Conservation (phyloP, 2,888 invertebrate genomes). For the Dryobota labecula region DNA sequence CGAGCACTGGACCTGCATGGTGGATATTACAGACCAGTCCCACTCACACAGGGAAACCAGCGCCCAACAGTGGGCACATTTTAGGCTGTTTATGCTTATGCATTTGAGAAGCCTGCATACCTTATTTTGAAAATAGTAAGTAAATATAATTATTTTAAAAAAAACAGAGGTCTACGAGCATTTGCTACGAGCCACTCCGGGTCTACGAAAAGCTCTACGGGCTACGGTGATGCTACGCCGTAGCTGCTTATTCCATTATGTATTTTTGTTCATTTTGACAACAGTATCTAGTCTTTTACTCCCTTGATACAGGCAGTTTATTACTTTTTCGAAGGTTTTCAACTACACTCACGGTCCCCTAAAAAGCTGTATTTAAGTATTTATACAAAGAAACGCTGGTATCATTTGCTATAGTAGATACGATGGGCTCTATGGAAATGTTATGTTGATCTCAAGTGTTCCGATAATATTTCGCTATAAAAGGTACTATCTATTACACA, state of each 20-base stretch:
- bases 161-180: neutral
- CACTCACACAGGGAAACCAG: neutral
- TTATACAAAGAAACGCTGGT: slow-evolving; percentile 56
- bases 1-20: neutral
- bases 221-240: slow-evolving; percentile 17
- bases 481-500: slow-evolving; percentile 1
- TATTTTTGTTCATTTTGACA: neutral
- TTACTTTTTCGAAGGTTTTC: neutral
- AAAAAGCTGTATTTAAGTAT: slow-evolving; percentile 48
- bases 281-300: too few relatives aligned
- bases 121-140: neutral
- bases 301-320: neutral
- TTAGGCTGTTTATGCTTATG: neutral
- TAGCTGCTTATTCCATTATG: neutral
- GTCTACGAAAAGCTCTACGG: slow-evolving; percentile 1
- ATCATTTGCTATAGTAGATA: slow-evolving; percentile 40
- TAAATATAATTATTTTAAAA: neutral
- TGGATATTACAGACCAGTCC: neutral
- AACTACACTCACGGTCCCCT: slow-evolving; percentile 12
- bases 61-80: neutral
- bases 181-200: neutral
- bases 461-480: slow-evolving; percentile 39
- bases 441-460: slow-evolving; percentile 40
- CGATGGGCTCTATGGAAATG: slow-evolving; percentile 49
- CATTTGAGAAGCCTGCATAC: neutral